A percentile compares a stretch with the other conserved stretches of the same genome.
Evolutionary conservation across 2,113 vertebrate species (phyloP).

Genomic region (Corythaixoides concolor): DNA sequence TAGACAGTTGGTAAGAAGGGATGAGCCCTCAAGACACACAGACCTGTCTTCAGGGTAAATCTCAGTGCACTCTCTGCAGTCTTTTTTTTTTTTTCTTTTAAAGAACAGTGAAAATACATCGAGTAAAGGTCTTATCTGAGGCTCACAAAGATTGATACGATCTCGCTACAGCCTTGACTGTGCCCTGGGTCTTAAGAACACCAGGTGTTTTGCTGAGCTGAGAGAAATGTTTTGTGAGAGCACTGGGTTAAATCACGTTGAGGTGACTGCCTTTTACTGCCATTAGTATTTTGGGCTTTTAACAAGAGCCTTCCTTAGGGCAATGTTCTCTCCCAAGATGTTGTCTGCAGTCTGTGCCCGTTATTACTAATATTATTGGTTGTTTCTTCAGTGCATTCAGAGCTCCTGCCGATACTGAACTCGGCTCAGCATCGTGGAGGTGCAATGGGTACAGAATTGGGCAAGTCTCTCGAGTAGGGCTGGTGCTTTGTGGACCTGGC

Average conservation of each 20-base stretch:
- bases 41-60: background rate
- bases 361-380: background rate
- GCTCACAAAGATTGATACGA: background rate
- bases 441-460: background rate
- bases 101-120: background rate
- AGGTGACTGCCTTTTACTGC: slow-evolving; percentile 5
- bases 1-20: background rate
- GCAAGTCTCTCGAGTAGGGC: background rate
- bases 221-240: slow-evolving; percentile 11
- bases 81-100: background rate
- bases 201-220: slow-evolving; percentile 3
- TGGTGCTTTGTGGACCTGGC: background rate
- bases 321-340: background rate
- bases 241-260: background rate
- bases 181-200: slow-evolving; percentile 13
- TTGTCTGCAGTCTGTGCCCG: background rate
- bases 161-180: background rate
- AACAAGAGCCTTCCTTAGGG: slow-evolving; percentile 20
- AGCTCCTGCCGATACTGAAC: background rate
- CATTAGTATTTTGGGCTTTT: slow-evolving; percentile 30
- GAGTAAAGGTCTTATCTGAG: background rate
- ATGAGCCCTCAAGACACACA: background rate
- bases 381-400: background rate
- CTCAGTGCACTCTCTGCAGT: background rate
- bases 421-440: fast-evolving